A percentile compares a stretch with the other conserved stretches of the same genome.
Conservation (phyloP, 2,113 vertebrate genomes). For the Penelope pileata region DNA sequence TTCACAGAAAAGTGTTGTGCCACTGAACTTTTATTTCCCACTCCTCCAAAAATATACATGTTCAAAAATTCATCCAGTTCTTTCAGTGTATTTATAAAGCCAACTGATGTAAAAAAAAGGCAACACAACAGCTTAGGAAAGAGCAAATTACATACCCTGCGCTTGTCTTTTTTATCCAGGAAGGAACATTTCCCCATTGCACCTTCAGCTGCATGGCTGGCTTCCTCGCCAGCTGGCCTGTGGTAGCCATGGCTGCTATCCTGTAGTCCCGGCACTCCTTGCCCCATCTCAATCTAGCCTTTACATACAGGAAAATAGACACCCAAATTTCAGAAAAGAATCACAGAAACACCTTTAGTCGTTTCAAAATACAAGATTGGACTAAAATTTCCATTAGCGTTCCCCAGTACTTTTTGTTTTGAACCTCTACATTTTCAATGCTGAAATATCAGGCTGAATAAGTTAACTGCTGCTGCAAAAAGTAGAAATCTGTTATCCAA, state of each 20-base stretch:
- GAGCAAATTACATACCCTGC: neutral
- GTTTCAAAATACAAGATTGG: neutral
- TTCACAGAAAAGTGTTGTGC: neutral
- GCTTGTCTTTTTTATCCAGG: conserved; percentile 23
- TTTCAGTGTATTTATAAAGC: neutral
- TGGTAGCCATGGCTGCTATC: conserved; percentile 60
- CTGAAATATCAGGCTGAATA: neutral
- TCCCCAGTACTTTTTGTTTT: neutral
- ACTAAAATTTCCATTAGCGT: neutral
- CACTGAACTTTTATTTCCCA: neutral
- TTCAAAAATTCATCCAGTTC: neutral
- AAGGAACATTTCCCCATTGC: conserved; percentile 73
- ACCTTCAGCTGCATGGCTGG: conserved; percentile 74
- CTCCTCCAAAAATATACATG: neutral
- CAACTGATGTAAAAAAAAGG: neutral
- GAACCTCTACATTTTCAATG: neutral
- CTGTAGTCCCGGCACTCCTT: conserved; percentile 76
- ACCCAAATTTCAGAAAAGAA: neutral
- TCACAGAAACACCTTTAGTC: neutral
- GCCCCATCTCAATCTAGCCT: conserved; percentile 77
- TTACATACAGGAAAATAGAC: neutral
- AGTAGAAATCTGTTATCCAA: neutral
- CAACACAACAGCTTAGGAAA: neutral
- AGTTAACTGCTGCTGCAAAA: neutral
- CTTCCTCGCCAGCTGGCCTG: conserved; percentile 64